phyloP scores from a whole-genome alignment of 2,113 vertebrate species.

The Anguilla japonica region DNA sequence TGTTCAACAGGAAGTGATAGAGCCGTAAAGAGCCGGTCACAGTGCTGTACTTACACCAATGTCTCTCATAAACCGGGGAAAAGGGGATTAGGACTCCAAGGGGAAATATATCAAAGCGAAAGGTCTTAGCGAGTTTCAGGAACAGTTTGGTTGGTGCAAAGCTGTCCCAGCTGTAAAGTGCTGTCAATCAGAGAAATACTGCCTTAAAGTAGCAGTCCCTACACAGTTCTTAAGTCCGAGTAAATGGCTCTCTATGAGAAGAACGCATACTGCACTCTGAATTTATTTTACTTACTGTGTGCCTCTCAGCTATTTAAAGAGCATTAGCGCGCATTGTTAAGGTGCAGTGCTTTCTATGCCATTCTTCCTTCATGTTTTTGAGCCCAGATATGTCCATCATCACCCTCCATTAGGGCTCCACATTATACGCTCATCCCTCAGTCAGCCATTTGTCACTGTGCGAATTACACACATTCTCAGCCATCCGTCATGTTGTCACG shows the following conservation, averaged over 20 bases:
- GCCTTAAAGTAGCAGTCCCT: background rate
- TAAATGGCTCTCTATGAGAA: background rate
- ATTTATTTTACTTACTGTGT: background rate
- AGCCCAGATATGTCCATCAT: background rate
- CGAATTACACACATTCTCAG: background rate
- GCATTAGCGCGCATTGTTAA: background rate
- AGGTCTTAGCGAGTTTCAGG: background rate
- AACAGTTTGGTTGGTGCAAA: background rate
- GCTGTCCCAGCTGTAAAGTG: background rate
- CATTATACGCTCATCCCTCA: background rate
- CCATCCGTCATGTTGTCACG: conserved; percentile 6
- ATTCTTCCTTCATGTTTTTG: background rate
- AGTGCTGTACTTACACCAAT: background rate
- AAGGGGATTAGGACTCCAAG: background rate
- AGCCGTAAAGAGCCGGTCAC: background rate
- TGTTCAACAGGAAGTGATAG: background rate
- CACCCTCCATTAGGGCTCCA: background rate
- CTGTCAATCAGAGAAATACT: background rate
- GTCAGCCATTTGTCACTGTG: background rate
- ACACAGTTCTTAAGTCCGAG: background rate
- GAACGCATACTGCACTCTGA: background rate
- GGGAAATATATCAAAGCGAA: background rate
- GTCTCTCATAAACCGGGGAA: background rate
- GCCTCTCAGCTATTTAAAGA: background rate
- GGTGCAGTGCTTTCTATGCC: background rate